Percentiles rank a stretch among this genome's conserved stretches.
Evolutionary conservation across 1,140 invertebrate species (phyloP).

Genomic region (Colletes gigas): DNA sequence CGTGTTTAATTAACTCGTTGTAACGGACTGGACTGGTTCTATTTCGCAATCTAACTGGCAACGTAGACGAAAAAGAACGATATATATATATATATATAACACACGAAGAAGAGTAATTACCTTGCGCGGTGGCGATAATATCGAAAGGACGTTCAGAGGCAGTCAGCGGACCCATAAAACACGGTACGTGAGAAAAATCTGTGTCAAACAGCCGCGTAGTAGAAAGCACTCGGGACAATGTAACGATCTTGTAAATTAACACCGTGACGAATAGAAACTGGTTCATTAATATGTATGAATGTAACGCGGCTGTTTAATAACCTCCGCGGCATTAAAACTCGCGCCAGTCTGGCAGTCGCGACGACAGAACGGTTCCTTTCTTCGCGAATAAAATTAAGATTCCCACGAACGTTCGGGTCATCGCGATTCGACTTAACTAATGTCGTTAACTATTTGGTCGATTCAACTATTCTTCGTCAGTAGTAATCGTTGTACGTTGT

Average conservation of each 20-base stretch:
- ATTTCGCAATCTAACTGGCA: not conserved
- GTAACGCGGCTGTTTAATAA: constrained; percentile 10
- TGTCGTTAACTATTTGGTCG: too few relatives aligned
- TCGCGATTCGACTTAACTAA: not conserved
- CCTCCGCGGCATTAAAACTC: not conserved
- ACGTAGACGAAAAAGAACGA: too few relatives aligned
- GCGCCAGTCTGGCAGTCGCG: not conserved
- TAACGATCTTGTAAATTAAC: constrained; percentile 28
- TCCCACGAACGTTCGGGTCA: not conserved
- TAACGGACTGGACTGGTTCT: not conserved
- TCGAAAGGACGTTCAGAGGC: too few relatives aligned
- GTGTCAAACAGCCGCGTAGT: not conserved
- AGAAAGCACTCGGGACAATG: constrained; percentile 20
- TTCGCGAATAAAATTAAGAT: not conserved
- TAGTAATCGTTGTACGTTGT: too few relatives aligned
- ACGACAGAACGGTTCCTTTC: not conserved
- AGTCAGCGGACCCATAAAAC: too few relatives aligned
- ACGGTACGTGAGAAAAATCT: constrained; percentile 7
- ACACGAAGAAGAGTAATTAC: too few relatives aligned
- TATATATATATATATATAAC: too few relatives aligned
- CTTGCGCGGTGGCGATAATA: too few relatives aligned
- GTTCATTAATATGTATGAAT: constrained; percentile 24
- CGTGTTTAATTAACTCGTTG: not conserved
- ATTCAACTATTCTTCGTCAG: too few relatives aligned
- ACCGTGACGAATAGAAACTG: constrained; percentile 36